Evolutionary conservation across 2,113 vertebrate species (phyloP), one percentile per base, ranked within the genome.

Genomic region (Dicerorhinus sumatrensis): DNA sequence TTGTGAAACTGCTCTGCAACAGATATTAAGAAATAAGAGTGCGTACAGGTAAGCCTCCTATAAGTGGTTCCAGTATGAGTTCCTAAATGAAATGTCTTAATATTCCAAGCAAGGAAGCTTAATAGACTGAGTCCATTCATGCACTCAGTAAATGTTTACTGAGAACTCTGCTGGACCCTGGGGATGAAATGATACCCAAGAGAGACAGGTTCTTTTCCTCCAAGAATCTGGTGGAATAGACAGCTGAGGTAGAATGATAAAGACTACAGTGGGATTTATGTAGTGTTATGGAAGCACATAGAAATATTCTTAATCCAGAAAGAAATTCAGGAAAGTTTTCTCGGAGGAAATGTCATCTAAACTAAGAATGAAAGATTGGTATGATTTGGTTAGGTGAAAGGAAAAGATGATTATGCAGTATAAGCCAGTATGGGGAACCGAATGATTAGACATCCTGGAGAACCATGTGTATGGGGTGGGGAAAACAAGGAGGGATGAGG

Each of bases 391-490:
- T 92, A 79, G 25, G 48, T 69, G 51, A 51, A 83, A 60, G 39
- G 3, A 63, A 92, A 80, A 60, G 6, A 70, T 18, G 2, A 27
- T 65, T 33, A 39, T 3, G 1, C 7, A 48, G 11, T 36, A 4
- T 51, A 83, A 73, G 13, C 3, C 12, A 27, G 2, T n/a, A 72
- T 58, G 12, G 56, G 70, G 67, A 94, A 77, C 3, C 8, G 8
- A 29, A 67, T 87, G 16, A 65, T 72, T 29, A 62, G 10, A n/a
- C 13, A 81, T 86, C 23, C 2, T 58, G 14, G 16, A 89, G 1
- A 2, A 36, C 3, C 13, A 23, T 27, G 3, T 36, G 3, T 33
- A 10, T 33, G 2, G 11, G 10, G 7, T 13, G 51, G 8, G 29
- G 16, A 2, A 42, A 25, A 58, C 2, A 62, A 17, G 20, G 13